Conservation (phyloP, 2,888 invertebrate genomes). For the Clostera curtula region DNA sequence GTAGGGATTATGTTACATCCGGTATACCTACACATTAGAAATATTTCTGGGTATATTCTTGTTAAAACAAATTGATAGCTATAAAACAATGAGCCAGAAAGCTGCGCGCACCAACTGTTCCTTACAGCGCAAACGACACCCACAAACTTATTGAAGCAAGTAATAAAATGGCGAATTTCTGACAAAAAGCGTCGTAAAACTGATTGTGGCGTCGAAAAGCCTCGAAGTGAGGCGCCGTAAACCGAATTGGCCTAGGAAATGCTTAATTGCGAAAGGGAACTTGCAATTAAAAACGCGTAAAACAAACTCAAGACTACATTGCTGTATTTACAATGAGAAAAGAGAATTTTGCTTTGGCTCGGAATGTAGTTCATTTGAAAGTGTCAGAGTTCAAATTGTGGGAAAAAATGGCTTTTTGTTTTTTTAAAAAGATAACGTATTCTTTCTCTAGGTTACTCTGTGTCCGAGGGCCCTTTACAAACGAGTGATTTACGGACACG, state of each 20-base stretch:
- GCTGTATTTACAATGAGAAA: constrained; percentile 22
- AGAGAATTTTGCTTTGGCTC: constrained; percentile 12
- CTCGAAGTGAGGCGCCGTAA: constrained; percentile 49
- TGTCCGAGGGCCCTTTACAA: too few relatives aligned
- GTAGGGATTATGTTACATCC: too few relatives aligned
- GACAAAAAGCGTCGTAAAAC: constrained; percentile 56
- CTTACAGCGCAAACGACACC: constrained; percentile 10
- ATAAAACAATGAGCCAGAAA: background rate
- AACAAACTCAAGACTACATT: constrained; percentile 29
- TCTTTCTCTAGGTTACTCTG: too few relatives aligned
- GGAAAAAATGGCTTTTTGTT: too few relatives aligned
- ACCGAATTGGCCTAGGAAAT: constrained; percentile 54
- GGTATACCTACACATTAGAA: too few relatives aligned
- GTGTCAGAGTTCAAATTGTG: too few relatives aligned
- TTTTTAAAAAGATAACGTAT: too few relatives aligned
- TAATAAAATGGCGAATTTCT: constrained; percentile 48
- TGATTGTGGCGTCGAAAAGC: constrained; percentile 54
- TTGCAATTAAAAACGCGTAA: constrained; percentile 47
- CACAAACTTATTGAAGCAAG: constrained; percentile 24
- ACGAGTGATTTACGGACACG: too few relatives aligned
- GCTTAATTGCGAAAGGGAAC: constrained; percentile 51
- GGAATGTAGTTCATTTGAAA: background rate
- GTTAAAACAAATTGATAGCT: too few relatives aligned
- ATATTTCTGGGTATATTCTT: too few relatives aligned
- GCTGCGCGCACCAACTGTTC: background rate